Conservation (phyloP, 2,797 vertebrate species). For the Lagorchestes hirsutus region DNA sequence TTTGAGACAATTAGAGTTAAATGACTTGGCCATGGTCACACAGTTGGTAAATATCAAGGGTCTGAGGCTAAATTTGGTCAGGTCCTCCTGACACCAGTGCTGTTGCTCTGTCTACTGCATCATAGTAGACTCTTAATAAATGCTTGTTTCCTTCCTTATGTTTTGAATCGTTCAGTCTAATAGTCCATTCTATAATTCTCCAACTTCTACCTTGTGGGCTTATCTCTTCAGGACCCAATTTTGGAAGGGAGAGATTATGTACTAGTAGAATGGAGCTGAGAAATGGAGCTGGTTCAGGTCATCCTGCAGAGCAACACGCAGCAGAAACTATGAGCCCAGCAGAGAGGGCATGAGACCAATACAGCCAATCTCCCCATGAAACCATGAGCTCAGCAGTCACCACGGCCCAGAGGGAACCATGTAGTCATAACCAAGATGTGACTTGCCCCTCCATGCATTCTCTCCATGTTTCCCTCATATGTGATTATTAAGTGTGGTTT, state of each 20-base stretch:
- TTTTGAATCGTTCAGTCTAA: background rate
- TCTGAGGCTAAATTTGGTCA: background rate
- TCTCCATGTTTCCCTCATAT: background rate
- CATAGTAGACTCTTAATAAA: background rate
- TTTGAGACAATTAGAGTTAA: background rate
- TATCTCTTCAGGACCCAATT: background rate
- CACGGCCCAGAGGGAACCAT: background rate
- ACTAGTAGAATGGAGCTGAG: background rate
- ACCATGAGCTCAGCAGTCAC: background rate
- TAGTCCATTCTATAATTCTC: background rate
- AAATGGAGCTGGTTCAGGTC: background rate
- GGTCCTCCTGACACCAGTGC: background rate
- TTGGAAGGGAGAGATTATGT: background rate
- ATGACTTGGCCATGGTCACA: background rate
- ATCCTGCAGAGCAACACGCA: background rate
- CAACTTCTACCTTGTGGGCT: background rate
- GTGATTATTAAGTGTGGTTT: background rate
- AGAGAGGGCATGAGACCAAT: background rate
- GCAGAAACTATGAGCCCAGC: background rate
- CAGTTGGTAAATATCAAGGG: too few relatives aligned
- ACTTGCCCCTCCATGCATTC: background rate
- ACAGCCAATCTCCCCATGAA: background rate
- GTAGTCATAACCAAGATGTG: background rate
- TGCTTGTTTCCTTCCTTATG: background rate
- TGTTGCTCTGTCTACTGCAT: too few relatives aligned